These are phyloP conservation scores for Brachyhypopomus occidentalis DNA, from an alignment of 2,113 vertebrate species.

Conservation along the genomic window DNA sequence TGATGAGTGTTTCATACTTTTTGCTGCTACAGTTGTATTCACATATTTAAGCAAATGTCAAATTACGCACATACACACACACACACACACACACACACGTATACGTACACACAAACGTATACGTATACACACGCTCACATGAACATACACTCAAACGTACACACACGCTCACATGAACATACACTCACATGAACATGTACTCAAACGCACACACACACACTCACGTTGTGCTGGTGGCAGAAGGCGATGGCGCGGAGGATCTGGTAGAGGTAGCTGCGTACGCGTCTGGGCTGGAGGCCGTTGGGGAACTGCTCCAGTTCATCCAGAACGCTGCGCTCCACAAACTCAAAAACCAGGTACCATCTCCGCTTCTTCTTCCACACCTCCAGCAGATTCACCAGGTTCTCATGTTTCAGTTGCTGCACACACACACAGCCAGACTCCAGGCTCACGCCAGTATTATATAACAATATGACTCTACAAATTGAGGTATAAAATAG, in stretches of 20 bases:
- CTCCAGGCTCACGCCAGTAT: no score
- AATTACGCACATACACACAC: no score
- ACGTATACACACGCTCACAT: no score
- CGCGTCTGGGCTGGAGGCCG: slow-evolving; percentile 76
- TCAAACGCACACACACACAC: neutral
- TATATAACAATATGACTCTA: no score
- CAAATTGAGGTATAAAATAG: neutral
- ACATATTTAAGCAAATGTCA: no score
- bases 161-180: no score
- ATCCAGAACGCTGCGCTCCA: slow-evolving; percentile 85
- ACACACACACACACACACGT: no score
- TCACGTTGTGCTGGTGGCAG: slow-evolving; percentile 89
- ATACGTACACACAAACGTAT: no score
- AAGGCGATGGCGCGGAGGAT: slow-evolving; percentile 83
- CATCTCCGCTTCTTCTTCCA: slow-evolving; percentile 84
- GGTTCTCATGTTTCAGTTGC: slow-evolving; percentile 90
- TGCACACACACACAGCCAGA: slow-evolving; percentile 54
- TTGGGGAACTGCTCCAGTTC: slow-evolving; percentile 81
- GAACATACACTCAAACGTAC: no score
- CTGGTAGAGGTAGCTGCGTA: slow-evolving; percentile 83
- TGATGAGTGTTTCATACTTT: no score
- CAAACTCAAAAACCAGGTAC: slow-evolving; percentile 92
- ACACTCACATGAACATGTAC: no score
- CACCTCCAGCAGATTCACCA: slow-evolving; percentile 88
- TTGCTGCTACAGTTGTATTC: no score